A percentile compares a stretch with the other conserved stretches of the same genome.
Conservation (phyloP, 2,888 invertebrate genomes). For the Tineola bisselliella region DNA sequence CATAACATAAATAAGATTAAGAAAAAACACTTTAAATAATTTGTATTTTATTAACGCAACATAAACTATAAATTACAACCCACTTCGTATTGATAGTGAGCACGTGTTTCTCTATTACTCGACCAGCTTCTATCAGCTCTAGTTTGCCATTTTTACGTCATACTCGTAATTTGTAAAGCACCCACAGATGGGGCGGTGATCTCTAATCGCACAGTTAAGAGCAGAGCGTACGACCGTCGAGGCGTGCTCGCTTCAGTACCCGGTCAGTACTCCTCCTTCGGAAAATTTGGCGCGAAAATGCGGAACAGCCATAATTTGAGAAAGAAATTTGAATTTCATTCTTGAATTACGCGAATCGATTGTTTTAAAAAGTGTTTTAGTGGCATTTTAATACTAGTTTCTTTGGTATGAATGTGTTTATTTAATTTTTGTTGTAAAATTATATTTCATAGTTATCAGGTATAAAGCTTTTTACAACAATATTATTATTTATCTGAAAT, state of each 20-base stretch:
- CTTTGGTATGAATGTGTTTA: conserved; percentile 13
- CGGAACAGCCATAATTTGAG: conserved; percentile 42
- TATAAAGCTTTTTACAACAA: neutral
- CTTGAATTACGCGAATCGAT: conserved; percentile 14
- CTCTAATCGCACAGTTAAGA: conserved; percentile 39
- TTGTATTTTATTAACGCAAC: neutral
- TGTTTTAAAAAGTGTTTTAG: neutral
- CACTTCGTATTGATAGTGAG: neutral
- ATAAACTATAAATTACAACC: neutral
- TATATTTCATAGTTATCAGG: neutral
- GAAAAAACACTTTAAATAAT: neutral
- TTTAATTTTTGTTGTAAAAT: neutral
- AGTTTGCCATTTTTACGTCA: conserved; percentile 51
- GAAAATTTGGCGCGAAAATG: conserved; percentile 65
- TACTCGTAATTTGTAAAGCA: conserved; percentile 53
- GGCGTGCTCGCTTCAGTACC: conserved; percentile 31
- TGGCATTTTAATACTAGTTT: neutral
- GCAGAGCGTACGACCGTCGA: conserved; percentile 40
- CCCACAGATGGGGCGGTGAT: neutral
- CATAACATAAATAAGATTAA: no score
- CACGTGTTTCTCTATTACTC: neutral
- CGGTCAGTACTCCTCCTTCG: conserved; percentile 22
- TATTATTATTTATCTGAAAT: no score
- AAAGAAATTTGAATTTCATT: conserved; percentile 33
- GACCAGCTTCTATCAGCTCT: neutral